Evolutionary conservation across 2,888 invertebrate species (phyloP).

Genomic region (Lycocerus yunnanus): DNA sequence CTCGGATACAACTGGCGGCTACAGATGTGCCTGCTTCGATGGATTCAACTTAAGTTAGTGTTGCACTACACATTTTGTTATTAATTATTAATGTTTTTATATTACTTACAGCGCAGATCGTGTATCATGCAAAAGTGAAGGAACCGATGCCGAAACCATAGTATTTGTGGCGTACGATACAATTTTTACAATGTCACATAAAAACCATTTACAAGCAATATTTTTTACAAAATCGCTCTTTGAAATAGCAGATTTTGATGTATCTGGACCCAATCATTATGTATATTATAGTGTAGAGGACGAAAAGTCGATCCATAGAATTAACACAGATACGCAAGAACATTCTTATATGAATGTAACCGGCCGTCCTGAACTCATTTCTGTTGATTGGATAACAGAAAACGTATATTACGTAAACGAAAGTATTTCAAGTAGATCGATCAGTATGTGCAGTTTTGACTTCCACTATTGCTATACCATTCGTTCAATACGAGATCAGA

Average conservation of each 20-base stretch:
- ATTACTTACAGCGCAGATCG: not conserved
- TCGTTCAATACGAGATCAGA: conserved; percentile 57
- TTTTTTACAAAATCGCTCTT: not conserved
- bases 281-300: conserved; percentile 60
- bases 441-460: conserved; percentile 50
- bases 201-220: not conserved
- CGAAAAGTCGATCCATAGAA: conserved; percentile 53
- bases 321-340: conserved; percentile 51
- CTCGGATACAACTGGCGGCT: conserved; percentile 61
- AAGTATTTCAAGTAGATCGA: conserved; percentile 43
- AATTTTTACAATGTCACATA: not conserved
- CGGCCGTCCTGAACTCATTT: conserved; percentile 61
- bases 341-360: conserved; percentile 52
- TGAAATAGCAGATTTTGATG: conserved; percentile 52
- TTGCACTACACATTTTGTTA: not conserved
- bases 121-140: not conserved
- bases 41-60: conserved; percentile 62
- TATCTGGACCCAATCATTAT: conserved; percentile 53
- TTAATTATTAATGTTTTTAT: not conserved
- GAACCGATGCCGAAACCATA: not conserved
- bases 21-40: conserved; percentile 63
- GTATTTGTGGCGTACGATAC: not conserved
- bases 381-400: conserved; percentile 75
- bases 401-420: conserved; percentile 69
- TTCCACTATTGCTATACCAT: conserved; percentile 52